Base-by-base conservation (phyloP, 1,140 invertebrate species). In the Atta colombica region DNA sequence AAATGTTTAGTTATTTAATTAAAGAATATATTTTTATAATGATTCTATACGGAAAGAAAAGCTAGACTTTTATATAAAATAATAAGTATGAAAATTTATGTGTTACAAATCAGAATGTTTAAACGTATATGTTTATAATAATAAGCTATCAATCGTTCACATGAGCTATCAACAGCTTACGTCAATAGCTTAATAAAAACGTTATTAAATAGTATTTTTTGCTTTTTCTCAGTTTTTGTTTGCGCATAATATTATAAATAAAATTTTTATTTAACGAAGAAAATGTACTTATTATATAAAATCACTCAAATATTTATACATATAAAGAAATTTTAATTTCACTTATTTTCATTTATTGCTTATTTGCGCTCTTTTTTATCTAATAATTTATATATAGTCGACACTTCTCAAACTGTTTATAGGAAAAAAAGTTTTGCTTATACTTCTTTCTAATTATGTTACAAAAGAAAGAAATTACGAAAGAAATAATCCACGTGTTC, bases 401-500 rank as follows among this genome's bases (percentile, higher is more conserved):
- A n/a, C 16, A 10, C 2, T 25, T 4, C 7, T 28, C 31, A 8
- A 39, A 10, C 18, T n/a, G 21, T 49, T 51, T 39, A 18, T 45
- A 31, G 3, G 12, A 51, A 25, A 39, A 61, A 45, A 77, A 18
- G 25, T 63, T 45, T 61, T 12, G 10, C 10, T 78, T 31, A n/a
- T 65, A 16, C 6, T 25, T 21, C 28, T 28, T 53, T 71, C 45
- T 14, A 3, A 21, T 18, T 51, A 4, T 31, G 18, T 31, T 61
- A 51, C 18, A 51, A 31, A 45, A 68, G 63, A n/a, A n/a, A 66
- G n/a, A 61, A 35, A 74, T 49, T 82, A 49, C 14, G 53, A 16
- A 61, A 60, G 25, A 61, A 61, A 25, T 74, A 75, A 75, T 49
- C 2, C 55, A 45, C 12, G 12, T n/a, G 45, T 68, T 61, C 21